A percentile compares a stretch with the other conserved stretches of the same genome.
Conservation (phyloP, 2,888 invertebrate genomes). For the Nomada ruficornis region DNA sequence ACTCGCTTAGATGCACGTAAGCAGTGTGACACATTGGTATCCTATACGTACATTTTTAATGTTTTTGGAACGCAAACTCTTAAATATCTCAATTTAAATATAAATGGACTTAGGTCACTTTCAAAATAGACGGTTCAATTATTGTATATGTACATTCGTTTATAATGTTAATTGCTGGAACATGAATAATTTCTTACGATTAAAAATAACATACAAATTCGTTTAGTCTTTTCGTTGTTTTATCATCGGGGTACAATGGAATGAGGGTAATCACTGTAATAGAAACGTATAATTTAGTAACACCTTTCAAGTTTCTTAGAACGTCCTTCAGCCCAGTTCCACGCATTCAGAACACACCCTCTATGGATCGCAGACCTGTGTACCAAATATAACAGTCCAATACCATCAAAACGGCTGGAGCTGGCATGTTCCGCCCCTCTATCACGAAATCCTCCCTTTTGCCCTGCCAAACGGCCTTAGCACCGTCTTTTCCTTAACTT, state of each 20-base stretch:
- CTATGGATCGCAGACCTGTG: constrained; percentile 26
- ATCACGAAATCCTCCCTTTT: constrained; percentile 14
- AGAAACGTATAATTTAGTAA: not conserved
- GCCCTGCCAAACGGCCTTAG: constrained; percentile 6
- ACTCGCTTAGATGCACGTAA: too few species aligned
- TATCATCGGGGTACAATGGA: not conserved
- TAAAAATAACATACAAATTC: not conserved
- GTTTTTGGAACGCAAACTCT: too few species aligned
- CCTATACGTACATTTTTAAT: too few species aligned
- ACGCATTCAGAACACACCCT: constrained; percentile 34
- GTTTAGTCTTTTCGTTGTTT: not conserved
- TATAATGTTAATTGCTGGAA: too few species aligned
- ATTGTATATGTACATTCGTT: too few species aligned
- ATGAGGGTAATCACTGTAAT: not conserved
- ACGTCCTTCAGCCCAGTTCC: constrained; percentile 15
- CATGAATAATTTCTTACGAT: too few species aligned
- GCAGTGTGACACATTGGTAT: too few species aligned
- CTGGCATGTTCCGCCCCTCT: constrained; percentile 1
- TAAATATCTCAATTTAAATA: too few species aligned
- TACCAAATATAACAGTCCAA: constrained; percentile 34
- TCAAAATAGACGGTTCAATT: too few species aligned
- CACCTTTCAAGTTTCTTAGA: not conserved
- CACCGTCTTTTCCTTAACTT: not conserved
- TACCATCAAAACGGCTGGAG: constrained; percentile 11
- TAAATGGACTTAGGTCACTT: too few species aligned